Conservation (phyloP, 2,113 vertebrate genomes). For the Chionis minor region DNA sequence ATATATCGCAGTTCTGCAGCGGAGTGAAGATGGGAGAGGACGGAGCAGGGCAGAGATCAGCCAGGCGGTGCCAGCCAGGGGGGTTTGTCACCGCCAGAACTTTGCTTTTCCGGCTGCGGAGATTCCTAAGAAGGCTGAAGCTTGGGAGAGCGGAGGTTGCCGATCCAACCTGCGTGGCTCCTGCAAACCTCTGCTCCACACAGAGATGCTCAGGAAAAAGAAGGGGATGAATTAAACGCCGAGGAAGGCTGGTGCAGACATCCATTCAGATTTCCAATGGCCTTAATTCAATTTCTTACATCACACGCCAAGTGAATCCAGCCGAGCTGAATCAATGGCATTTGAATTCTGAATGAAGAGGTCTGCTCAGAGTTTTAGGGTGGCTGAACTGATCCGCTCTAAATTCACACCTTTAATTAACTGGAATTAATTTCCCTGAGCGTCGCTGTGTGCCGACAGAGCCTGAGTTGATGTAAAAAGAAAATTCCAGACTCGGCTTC, state of each 20-base stretch:
- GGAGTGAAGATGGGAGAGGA: neutral
- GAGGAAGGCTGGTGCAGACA: neutral
- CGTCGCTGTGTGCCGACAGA: neutral
- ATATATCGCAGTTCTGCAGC: neutral
- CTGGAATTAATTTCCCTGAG: slow-evolving; percentile 18
- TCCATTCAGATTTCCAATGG: neutral
- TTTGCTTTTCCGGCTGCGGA: neutral
- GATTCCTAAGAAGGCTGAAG: neutral
- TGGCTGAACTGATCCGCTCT: neutral
- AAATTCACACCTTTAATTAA: slow-evolving; percentile 59
- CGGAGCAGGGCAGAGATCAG: neutral
- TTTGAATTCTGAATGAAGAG: neutral
- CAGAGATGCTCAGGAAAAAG: neutral
- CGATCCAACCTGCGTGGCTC: neutral
- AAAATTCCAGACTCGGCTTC: neutral
- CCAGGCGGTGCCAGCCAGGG: neutral
- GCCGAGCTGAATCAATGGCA: neutral
- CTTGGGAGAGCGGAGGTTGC: neutral
- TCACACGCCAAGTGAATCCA: neutral
- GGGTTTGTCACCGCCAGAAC: accelerated
- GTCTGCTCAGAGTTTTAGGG: neutral
- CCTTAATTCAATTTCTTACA: neutral
- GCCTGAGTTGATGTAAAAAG: neutral
- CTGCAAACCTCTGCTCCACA: neutral
- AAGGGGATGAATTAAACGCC: neutral